Base-by-base conservation (phyloP, 2,888 invertebrate genomes). In the Agrilus biguttatus region DNA sequence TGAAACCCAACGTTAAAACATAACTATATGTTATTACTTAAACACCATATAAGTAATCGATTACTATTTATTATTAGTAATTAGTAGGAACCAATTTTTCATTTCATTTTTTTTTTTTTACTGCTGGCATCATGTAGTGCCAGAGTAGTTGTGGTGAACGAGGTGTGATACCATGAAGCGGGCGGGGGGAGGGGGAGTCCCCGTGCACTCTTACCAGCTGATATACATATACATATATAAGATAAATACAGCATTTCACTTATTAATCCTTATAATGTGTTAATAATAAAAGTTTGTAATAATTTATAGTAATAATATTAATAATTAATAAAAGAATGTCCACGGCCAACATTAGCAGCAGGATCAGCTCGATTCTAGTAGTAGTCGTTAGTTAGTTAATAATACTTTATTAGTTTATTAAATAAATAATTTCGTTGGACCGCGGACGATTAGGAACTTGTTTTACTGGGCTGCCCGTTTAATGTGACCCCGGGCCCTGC, bases 11-110 rank as follows among this genome's bases (percentile, higher is more conserved):
- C 62, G 54, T 58, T 60, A 60, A 65, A 66, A 65, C 64, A 65
- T 65, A 65, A 66, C 65, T 66, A 65, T 65, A 57, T 48, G 56
- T 59, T 63, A 64, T 64, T 65, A 65, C 64, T 66, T 63, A 65
- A 64, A 66, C 65, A 66, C 64, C 63, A 63, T 65, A 65, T 47
- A 47, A 47, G 47, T 47, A 47, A 47, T 63, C 62, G 65, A 66
- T 66, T 65, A 63, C 53, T 53, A 49, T 62, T 62, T 62, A 60
- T 48, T 51, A 58, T 65, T 67, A 63, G 59, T 60, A 65, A 61
- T 65, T 67, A 67, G 65, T 67, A 67, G 67, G 67, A 67, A 67
- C 67, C 67, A 67, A 67, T 66, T 67, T 61, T 57, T 57, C 55
- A 28, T 28, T 28, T 28, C 28, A 55, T 56, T 52, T 57, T 54